These are phyloP conservation scores for Pollenia angustigena DNA, from an alignment of 2,888 invertebrate genomes.

Conservation along the genomic window DNA sequence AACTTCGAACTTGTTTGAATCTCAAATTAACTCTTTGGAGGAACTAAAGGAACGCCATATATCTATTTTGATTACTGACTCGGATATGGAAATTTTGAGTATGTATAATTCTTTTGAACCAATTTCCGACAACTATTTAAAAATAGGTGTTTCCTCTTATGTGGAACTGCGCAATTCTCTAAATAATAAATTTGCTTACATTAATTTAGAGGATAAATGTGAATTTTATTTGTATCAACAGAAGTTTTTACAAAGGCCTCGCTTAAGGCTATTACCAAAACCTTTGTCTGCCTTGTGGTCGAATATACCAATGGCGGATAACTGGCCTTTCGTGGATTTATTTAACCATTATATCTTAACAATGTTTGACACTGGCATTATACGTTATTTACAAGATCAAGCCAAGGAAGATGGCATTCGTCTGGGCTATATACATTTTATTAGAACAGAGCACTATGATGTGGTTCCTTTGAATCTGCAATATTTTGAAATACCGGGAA, in stretches of 20 bases:
- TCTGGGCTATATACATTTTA: constrained; percentile 66
- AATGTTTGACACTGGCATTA: constrained; percentile 62
- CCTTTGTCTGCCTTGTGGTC: constrained; percentile 65
- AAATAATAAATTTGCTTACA: constrained; percentile 65
- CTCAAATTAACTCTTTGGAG: constrained; percentile 74
- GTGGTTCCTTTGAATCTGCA: constrained; percentile 47
- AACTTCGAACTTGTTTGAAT: constrained; percentile 73
- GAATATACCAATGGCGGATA: constrained; percentile 70
- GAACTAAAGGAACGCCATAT: constrained; percentile 71
- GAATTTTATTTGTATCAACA: constrained; percentile 76
- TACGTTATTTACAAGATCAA: constrained; percentile 16
- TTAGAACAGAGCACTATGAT: constrained; percentile 33
- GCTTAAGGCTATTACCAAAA: constrained; percentile 55
- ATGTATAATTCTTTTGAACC: constrained; percentile 21
- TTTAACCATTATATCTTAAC: constrained; percentile 58
- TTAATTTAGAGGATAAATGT: constrained; percentile 62
- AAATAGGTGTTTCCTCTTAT: neutral
- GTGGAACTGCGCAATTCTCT: constrained; percentile 59
- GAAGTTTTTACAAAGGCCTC: constrained; percentile 71
- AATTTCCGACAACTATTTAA: constrained; percentile 44
- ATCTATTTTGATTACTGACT: constrained; percentile 43
- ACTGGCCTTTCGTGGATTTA: constrained; percentile 71
- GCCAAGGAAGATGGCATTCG: constrained; percentile 68
- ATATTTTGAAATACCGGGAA: neutral
- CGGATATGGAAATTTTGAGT: constrained; percentile 29